Percentiles rank a stretch among this genome's conserved stretches.
phyloP scores from a whole-genome alignment of 2,113 vertebrate genomes.

The Ancistrus triradiatus region DNA sequence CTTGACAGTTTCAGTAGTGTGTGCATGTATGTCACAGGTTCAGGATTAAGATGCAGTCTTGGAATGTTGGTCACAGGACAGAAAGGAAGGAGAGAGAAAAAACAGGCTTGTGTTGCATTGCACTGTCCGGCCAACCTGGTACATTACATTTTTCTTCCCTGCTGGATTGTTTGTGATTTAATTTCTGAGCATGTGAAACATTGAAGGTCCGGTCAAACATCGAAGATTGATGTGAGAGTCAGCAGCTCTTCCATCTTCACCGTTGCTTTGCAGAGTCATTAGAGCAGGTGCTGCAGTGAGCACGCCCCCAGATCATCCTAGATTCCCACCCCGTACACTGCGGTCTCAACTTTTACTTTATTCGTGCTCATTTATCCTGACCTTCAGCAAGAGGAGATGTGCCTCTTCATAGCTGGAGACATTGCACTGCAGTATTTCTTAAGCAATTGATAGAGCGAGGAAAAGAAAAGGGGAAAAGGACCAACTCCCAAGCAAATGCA shows the following conservation, averaged over 20 bases:
- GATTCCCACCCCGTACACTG: conserved; percentile 38
- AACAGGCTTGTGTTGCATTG: conserved; percentile 44
- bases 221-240: conserved; percentile 52
- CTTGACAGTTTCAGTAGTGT: conserved; percentile 28
- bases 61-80: conserved; percentile 43
- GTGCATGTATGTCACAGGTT: conserved; percentile 39
- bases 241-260: conserved; percentile 45
- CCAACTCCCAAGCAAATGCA: conserved; percentile 46
- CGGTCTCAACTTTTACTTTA: conserved; percentile 13
- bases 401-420: conserved; percentile 36
- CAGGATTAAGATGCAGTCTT: conserved; percentile 38
- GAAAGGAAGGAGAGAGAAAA: conserved; percentile 25
- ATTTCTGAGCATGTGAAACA: conserved; percentile 42
- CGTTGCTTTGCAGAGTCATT: conserved; percentile 61
- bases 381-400: conserved; percentile 53
- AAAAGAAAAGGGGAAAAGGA: conserved; percentile 40
- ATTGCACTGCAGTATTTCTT: conserved; percentile 32
- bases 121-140: conserved; percentile 50
- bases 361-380: conserved; percentile 47
- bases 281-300: conserved; percentile 43
- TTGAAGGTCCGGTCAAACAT: conserved; percentile 49
- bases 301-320: conserved; percentile 46
- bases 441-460: conserved; percentile 35
- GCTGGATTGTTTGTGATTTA: conserved; percentile 28
- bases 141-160: conserved; percentile 37